Evolutionary conservation across 2,797 vertebrate genomes (phyloP), one percentile per base, ranked within the genome.

Genomic region (Chaetophractus vellerosus): DNA sequence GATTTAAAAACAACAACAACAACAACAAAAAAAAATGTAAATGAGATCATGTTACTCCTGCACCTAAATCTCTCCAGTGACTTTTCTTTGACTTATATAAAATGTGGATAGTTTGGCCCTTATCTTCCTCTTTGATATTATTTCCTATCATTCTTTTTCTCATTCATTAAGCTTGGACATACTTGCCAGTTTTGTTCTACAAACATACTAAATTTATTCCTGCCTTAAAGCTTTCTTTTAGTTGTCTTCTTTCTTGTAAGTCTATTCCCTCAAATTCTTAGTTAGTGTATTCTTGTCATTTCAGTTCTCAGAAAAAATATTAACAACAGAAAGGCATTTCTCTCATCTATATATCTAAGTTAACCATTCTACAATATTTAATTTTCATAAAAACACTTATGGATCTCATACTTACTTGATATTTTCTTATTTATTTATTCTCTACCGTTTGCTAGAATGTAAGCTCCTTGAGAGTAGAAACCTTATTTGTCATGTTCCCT

Each of bases 351-450:
- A 90, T 48, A 45, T 92, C 45, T 91, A 75, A 81, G 31, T 75
- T 68, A 82, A 78, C 63, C 26, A 72, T 33, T 48, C 5, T 66
- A 57, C n/a, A 75, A 33, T 71, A 31, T 79, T 45, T 45, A 45
- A 45, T 45, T 71, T 93, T 96, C 38, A 85, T 71, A 80, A 87
- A 90, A 63, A 71, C 48, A 85, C 18, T 41, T 81, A 1, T 16
- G 74, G 55, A 86, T 45, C 45, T 10, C 45, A 57, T 63, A 63
- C 76, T 88, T 91, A 88, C 11, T 59, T 66, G 38, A 21, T 69
- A 9, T 45, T 74, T 84, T 94, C 61, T 64, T 82, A 50, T 74
- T 90, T 95, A 89, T 64, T 90, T 66, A 52, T 38, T 87, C 41
- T 88, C 71, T 84, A 55, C 55, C 41, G 41, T 89, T 94, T 81